A percentile compares a stretch with the other conserved stretches of the same genome.
These are phyloP conservation scores for Heliocidaris tuberculata DNA, from an alignment of 35 echinoderm and acorn worm genomes.

Conservation along the genomic window DNA sequence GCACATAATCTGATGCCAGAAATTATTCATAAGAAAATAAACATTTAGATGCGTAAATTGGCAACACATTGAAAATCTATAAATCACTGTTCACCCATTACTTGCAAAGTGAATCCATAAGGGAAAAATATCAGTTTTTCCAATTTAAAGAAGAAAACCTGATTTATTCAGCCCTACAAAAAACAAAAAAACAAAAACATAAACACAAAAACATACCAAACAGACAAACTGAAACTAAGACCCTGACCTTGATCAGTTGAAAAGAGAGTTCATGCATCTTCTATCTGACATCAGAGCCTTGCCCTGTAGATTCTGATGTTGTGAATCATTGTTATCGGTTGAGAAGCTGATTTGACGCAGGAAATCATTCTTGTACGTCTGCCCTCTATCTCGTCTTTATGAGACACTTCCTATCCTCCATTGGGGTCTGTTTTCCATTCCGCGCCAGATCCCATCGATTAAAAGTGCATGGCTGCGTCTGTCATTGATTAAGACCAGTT, in stretches of 20 bases:
- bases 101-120: too few relatives aligned
- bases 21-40: too few relatives aligned
- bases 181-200: too few relatives aligned
- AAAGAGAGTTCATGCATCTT: background rate
- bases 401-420: background rate
- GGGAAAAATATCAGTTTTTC: too few relatives aligned
- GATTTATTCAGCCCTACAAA: too few relatives aligned
- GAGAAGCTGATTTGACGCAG: background rate
- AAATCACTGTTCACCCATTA: too few relatives aligned
- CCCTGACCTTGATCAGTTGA: background rate
- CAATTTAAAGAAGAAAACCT: too few relatives aligned
- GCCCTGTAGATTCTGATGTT: background rate
- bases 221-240: too few relatives aligned
- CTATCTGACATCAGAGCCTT: background rate
- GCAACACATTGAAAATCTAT: too few relatives aligned
- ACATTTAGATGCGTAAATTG: too few relatives aligned
- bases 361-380: conserved; percentile 10
- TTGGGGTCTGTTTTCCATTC: background rate
- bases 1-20: too few relatives aligned
- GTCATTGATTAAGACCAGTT: background rate
- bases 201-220: too few relatives aligned
- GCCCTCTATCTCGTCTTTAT: background rate
- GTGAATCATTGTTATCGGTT: background rate
- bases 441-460: background rate
- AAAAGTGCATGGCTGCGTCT: background rate